Base-by-base conservation (phyloP, 1,140 invertebrate genomes). In the Eufriesea mexicana region DNA sequence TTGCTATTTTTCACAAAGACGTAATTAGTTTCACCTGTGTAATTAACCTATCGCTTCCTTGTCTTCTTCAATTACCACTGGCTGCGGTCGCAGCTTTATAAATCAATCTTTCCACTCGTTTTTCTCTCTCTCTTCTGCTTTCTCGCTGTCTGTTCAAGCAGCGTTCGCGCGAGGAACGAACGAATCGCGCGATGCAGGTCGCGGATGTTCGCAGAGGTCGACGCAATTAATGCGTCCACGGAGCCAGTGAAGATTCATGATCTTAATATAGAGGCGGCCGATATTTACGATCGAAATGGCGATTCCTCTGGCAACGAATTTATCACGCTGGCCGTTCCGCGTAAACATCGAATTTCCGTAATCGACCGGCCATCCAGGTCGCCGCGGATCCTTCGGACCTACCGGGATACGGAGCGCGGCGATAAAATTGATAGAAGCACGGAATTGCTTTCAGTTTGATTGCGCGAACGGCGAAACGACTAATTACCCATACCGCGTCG, bases 281-380 rank as follows among this genome's bases (percentile, higher is more conserved):
- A 51, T 51, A 71, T 72, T 72, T 55, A 35, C 49, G 49, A 45
- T 72, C 25, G 47, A 54, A 72, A 54, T 14, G n/a, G 25, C 25
- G 18, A 49, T 42, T 54, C 49, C 20, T 28, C 16, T 23, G 18
- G 25, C 2, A n/a, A 20, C 6, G 25, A 66, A 66, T 66, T 66
- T 66, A 66, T 72, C 49, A 8, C 45, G 14, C 5, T 12, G 12
- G 23, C 66, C 23, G 66, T 45, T 7, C 20, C 25, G 18, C 68
- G 68, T 71, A 71, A 71, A 71, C 68, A 71, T 45, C 47, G 25
- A 71, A 71, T 51, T 71, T 71, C 68, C 68, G 47, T 51, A 72
- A 72, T 72, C 54, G 25, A 54, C 28, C 68, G 67, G 62, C 62
- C 62, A 64, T 64, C 35, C 20, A 47, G 1, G n/a, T 20, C 25